Evolutionary conservation across 2,888 invertebrate genomes (phyloP).

Genomic region (Philonicus albiceps): DNA sequence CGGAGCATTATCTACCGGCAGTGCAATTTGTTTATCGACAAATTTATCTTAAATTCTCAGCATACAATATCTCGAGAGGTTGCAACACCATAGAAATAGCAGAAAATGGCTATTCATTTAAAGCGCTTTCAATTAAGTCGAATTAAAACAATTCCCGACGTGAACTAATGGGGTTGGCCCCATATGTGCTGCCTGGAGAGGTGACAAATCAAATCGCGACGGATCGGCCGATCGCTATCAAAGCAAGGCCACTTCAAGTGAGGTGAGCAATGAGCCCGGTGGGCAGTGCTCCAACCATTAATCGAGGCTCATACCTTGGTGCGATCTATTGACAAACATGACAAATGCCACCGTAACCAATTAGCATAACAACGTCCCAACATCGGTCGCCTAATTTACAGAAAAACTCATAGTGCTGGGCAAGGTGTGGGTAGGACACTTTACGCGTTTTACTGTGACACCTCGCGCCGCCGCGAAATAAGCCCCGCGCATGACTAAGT

Average conservation of each 20-base stretch:
- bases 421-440: conserved; percentile 29
- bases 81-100: background rate
- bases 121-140: conserved; percentile 9
- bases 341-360: conserved; percentile 40
- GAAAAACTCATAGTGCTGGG: background rate
- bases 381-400: conserved; percentile 42
- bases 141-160: conserved; percentile 10
- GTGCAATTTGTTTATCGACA: conserved; percentile 16
- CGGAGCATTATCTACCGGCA: background rate
- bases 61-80: background rate
- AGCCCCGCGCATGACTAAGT: conserved; percentile 17
- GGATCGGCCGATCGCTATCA: conserved; percentile 10
- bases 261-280: background rate
- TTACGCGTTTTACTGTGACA: conserved; percentile 11
- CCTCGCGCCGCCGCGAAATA: background rate
- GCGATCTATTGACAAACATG: conserved; percentile 32
- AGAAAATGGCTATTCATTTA: background rate
- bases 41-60: background rate
- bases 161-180: conserved; percentile 24
- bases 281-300: background rate
- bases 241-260: conserved; percentile 6
- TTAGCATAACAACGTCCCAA: conserved; percentile 45
- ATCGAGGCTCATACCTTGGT: background rate
- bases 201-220: conserved; percentile 18
- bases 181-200: background rate